phyloP scores from a whole-genome alignment of 2,797 vertebrate species.

The Sphenodon punctatus region DNA sequence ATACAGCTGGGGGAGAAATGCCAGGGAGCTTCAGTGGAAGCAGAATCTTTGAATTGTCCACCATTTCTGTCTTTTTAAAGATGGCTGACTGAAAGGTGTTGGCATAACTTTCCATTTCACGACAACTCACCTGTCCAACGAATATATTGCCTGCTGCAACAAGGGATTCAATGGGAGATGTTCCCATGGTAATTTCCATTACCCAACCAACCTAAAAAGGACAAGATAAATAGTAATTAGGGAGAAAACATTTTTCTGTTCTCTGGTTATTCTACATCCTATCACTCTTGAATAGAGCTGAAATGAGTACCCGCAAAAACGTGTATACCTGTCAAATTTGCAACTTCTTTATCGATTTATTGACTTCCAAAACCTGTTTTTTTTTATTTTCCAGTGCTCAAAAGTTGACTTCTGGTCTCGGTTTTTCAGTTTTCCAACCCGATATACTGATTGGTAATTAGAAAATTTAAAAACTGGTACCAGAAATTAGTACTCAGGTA shows the following conservation, averaged over 20 bases:
- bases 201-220: constrained; percentile 83
- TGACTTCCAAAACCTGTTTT: too few species aligned
- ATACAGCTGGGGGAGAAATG: neutral
- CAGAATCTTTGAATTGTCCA: neutral
- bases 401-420: too few species aligned
- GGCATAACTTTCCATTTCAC: neutral
- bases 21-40: neutral
- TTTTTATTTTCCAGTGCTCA: too few species aligned
- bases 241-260: neutral
- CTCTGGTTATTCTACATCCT: neutral
- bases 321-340: too few species aligned
- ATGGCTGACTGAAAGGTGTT: neutral
- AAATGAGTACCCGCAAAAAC: too few species aligned
- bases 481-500: too few species aligned
- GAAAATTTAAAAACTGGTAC: too few species aligned
- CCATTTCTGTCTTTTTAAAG: neutral
- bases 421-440: too few species aligned
- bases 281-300: too few species aligned
- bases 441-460: too few species aligned
- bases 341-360: too few species aligned
- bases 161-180: constrained; percentile 85
- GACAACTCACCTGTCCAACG: constrained; percentile 82
- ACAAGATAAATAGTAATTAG: neutral
- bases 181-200: constrained; percentile 85
- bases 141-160: constrained; percentile 90